Evolutionary conservation across 2,797 vertebrate species (phyloP).

Genomic region (Crypturellus tataupa): DNA sequence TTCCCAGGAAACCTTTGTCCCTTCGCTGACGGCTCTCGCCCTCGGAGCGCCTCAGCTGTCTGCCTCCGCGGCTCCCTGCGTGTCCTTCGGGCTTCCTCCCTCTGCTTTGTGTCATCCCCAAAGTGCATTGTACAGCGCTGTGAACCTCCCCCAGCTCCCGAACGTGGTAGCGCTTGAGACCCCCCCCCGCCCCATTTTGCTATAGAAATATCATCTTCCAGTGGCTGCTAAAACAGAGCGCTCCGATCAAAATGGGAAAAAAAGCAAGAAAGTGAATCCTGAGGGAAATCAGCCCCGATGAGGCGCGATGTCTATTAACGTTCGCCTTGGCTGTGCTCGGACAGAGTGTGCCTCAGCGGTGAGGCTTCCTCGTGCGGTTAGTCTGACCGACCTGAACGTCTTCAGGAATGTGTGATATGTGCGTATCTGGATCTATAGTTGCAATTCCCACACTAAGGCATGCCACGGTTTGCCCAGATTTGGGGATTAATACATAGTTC

Average conservation of each 20-base stretch:
- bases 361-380: neutral
- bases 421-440: neutral
- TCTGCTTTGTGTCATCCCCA: neutral
- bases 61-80: neutral
- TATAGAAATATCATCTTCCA: neutral
- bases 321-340: neutral
- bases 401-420: neutral
- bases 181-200: neutral
- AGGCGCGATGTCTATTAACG: neutral
- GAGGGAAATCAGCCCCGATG: neutral
- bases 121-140: fast-evolving
- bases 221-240: constrained; percentile 9
- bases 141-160: neutral
- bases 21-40: fast-evolving
- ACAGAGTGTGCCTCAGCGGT: neutral
- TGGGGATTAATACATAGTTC: fast-evolving
- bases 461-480: neutral
- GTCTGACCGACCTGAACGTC: neutral
- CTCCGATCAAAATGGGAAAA: constrained; percentile 32
- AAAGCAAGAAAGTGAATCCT: neutral
- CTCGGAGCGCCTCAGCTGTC: neutral
- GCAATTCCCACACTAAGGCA: fast-evolving
- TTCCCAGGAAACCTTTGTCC: neutral
- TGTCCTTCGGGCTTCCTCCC: neutral
- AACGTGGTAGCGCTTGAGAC: neutral